Conservation (phyloP, 2,113 vertebrate species). For the Sinocyclocheilus grahami region DNA sequence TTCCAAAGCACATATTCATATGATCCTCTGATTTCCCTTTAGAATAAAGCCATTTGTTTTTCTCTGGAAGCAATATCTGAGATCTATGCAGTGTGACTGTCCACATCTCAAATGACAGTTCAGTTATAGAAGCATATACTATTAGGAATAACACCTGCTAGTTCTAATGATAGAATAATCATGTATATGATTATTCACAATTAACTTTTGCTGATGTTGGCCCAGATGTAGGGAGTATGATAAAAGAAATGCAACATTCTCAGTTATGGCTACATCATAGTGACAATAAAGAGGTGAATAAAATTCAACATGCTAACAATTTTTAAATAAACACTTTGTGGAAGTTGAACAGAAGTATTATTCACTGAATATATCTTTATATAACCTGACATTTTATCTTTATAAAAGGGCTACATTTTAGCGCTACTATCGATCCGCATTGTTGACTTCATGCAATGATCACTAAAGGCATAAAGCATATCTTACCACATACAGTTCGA, state of each 20-base stretch:
- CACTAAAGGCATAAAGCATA: not conserved
- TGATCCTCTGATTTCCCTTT: not conserved
- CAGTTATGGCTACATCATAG: not conserved
- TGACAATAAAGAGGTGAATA: not conserved
- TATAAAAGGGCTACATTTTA: conserved; percentile 30
- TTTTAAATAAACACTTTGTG: not conserved
- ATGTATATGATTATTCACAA: not conserved
- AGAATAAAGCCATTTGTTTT: not conserved
- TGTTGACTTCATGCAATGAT: conserved; percentile 11
- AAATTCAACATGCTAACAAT: not conserved
- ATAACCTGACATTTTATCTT: not conserved
- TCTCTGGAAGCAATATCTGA: not conserved
- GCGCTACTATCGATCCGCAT: conserved; percentile 16
- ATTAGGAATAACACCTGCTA: not conserved
- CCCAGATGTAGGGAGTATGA: not conserved
- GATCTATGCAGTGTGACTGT: not conserved
- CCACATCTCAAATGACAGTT: conserved; percentile 5
- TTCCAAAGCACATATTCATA: not conserved
- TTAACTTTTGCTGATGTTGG: not conserved
- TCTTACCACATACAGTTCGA: not conserved
- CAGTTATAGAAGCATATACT: conserved; percentile 6
- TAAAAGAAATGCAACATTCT: not conserved
- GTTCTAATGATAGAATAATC: not conserved
- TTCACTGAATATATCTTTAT: not conserved
- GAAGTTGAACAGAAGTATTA: not conserved